Evolutionary conservation across 2,797 vertebrate genomes (phyloP).

Genomic region (Melanotaenia trifasciata): DNA sequence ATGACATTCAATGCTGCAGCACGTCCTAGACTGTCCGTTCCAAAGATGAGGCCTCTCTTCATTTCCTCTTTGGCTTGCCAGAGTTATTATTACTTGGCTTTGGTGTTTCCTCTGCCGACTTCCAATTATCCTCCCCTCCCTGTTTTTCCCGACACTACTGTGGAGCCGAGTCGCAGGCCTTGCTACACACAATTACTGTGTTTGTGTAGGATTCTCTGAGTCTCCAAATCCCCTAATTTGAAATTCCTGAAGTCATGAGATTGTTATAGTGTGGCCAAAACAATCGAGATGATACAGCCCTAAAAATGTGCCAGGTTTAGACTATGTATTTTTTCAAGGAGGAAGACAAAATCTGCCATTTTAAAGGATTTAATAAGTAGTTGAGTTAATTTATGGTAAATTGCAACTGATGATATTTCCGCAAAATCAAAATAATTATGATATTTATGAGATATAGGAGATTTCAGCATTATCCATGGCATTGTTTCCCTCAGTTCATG

Average conservation of each 20-base stretch:
- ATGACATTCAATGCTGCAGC: slow-evolving; percentile 66
- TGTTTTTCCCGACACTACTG: slow-evolving; percentile 26
- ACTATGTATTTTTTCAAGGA: too few relatives aligned
- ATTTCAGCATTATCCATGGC: too few relatives aligned
- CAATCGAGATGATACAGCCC: neutral
- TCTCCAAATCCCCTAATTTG: slow-evolving; percentile 22
- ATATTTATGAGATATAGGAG: too few relatives aligned
- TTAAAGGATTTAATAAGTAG: too few relatives aligned
- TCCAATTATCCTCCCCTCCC: slow-evolving; percentile 72
- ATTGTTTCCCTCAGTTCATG: too few relatives aligned
- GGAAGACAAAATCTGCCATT: too few relatives aligned
- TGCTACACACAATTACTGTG: slow-evolving; percentile 13
- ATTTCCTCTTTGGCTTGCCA: slow-evolving; percentile 74
- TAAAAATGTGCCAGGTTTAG: too few relatives aligned
- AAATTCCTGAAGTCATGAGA: slow-evolving; percentile 34
- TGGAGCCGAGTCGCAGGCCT: slow-evolving; percentile 1
- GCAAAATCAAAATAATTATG: too few relatives aligned
- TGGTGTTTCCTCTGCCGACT: slow-evolving; percentile 66
- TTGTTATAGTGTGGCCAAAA: slow-evolving; percentile 3
- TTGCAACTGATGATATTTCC: too few relatives aligned
- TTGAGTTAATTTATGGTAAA: too few relatives aligned
- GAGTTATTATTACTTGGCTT: slow-evolving; percentile 74
- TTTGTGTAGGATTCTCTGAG: slow-evolving; percentile 30
- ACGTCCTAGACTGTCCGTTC: slow-evolving; percentile 52
- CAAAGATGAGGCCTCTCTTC: slow-evolving; percentile 73